Evolutionary conservation across 2,888 invertebrate species (phyloP), one percentile per base, ranked within the genome.

Genomic region (Agriotes lineatus): DNA sequence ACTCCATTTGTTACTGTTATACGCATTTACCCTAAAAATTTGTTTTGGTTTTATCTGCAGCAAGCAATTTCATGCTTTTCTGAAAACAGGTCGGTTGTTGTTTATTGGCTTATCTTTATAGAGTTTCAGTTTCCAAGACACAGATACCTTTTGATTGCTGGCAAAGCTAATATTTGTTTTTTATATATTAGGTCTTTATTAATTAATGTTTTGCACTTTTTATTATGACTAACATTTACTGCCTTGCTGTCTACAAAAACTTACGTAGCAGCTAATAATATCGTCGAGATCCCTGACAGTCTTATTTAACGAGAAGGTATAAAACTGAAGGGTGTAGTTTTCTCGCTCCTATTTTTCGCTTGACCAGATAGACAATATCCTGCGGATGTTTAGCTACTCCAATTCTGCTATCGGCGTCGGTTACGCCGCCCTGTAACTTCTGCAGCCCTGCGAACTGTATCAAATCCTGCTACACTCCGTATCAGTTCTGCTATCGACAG

Each of bases 361-460:
- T 56, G 69, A 69, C 64, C 69, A 62, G 37, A 59, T 39, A 69
- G 59, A 69, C 57, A 64, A 69, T 64, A 69, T 64, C 59, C 64
- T 54, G 52, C 64, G 69, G 69, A 69, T 62, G 59, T 69, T 68
- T 63, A 62, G 67, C 62, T 62, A 52, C 62, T 67, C 56, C 57
- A 67, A 60, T 63, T 62, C 54, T 52, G 54, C 54, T 50, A 50
- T 44, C 60, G 52, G 60, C 30, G 48, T 64, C 67, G 62, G 62
- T 58, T 39, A 58, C 22, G 25, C 42, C 30, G 20, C 59, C 66
- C 62, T 22, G 42, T 39, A 48, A 25, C 42, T 19, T 33, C 57
- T 22, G 42, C 33, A 48, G 30, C 42, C 20, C 42, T 64, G 57
- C 57, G 45, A 52, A 45, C 39, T 52, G 56, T 59, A 66, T 66